Conservation (phyloP, 2,888 invertebrate genomes). For the Dynastes tityus region DNA sequence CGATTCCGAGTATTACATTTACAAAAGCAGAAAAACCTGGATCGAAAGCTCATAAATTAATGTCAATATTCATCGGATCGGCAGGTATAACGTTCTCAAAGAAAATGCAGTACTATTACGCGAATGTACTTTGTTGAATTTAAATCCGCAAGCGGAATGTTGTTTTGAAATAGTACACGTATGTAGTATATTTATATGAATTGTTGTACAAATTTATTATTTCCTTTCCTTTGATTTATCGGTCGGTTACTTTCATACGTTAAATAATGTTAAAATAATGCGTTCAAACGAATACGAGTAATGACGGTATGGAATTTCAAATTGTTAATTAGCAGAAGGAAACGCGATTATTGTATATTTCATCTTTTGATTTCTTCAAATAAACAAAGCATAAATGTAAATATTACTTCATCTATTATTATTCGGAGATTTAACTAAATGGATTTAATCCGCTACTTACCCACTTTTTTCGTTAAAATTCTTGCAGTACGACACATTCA, state of each 20-base stretch:
- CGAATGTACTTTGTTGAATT: constrained; percentile 2
- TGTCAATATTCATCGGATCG: background rate
- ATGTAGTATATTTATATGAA: constrained; percentile 10
- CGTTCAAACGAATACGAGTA: background rate
- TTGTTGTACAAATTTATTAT: constrained; percentile 18
- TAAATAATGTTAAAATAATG: constrained; percentile 21
- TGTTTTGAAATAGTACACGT: constrained; percentile 27
- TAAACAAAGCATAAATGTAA: background rate
- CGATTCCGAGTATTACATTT: background rate
- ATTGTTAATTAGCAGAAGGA: background rate
- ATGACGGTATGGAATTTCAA: background rate
- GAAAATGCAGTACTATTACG: constrained; percentile 3
- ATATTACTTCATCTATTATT: background rate
- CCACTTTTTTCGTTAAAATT: constrained; percentile 62
- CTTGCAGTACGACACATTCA: constrained; percentile 68
- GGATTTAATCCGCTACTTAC: constrained; percentile 53
- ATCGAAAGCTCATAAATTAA: constrained; percentile 2
- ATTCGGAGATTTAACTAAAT: no score
- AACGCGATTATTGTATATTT: no score
- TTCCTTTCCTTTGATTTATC: constrained; percentile 18
- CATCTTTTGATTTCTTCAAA: no score
- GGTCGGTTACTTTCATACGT: background rate
- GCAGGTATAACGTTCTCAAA: background rate
- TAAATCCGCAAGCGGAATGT: constrained; percentile 20
- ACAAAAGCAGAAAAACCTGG: background rate